Base-by-base conservation (phyloP, 2,113 vertebrate species). In the Gadus chalcogrammus region DNA sequence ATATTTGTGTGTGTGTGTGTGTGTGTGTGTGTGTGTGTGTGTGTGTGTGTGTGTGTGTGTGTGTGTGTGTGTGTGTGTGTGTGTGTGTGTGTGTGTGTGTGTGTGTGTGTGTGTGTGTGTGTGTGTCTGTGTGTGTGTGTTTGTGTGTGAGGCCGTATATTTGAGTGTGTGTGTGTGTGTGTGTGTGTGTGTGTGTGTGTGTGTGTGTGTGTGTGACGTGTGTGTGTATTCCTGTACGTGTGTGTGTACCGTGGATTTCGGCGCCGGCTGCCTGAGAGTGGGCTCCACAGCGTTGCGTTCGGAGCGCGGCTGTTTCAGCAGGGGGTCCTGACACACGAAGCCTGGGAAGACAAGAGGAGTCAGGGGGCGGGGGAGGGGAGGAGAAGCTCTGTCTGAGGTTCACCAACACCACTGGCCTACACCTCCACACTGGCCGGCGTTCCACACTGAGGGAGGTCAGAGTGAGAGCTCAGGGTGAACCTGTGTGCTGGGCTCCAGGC, bases 291-390 rank as follows among this genome's bases (percentile, higher is more conserved):
- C 87, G 80, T 90, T 13, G 3, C 20, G 92, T 74, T 91, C 74
- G 62, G 84, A 64, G 28, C 88, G 88, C 22, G 76, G 80, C 71
- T 92, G 86, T 70, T 89, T 89, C 62, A 90, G 92, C 72, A 93
- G 78, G 70, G 95, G 95, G 88, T 98, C 93, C 81, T 94, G 95
- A 90, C 96, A 98, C 67, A 97, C 94, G 3, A 98, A 93, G 52
- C 97, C 97, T 99, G 24, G 9, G 8, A 67, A 65, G 77, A 77
- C 53, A 78, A 61, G 79, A 61, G 17, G 8, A 71, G n/a, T 27
- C 16, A 67, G 55, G 55, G 70, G 64, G 20, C 20, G 20, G 27
- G 31, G 63, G 24, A 64, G 53, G 16, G 12, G 16, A 38, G 18
- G 64, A 52, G 3, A 9, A 66, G 69, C 62, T 69, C 69, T 65